Percentiles rank a stretch among this genome's conserved stretches.
Conservation (phyloP, 2,888 invertebrate species). For the Caradrina clavipalpis region DNA sequence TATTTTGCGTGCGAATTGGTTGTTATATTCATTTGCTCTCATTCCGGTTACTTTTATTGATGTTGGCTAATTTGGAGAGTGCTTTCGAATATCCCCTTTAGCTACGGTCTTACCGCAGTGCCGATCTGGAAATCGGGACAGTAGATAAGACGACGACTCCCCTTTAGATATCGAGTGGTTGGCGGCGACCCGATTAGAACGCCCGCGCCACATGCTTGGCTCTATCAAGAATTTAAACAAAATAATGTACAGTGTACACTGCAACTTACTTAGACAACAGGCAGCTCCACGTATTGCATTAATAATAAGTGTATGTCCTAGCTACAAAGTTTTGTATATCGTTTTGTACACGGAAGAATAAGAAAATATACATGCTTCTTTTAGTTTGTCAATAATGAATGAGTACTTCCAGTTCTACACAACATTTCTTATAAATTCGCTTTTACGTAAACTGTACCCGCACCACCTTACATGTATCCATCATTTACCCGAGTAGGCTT, state of each 20-base stretch:
- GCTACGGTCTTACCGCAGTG: slow-evolving; percentile 18
- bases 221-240: slow-evolving; percentile 8
- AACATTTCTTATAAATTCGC: not conserved
- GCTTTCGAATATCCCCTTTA: slow-evolving; percentile 32
- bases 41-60: slow-evolving; percentile 34
- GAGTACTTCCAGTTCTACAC: not conserved
- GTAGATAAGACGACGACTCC: slow-evolving; percentile 37
- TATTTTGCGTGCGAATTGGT: slow-evolving; percentile 37
- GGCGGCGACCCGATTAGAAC: slow-evolving; percentile 38
- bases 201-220: slow-evolving; percentile 1
- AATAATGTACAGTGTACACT: not conserved
- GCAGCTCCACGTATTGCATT: not conserved
- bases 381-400: not conserved
- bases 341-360: not conserved
- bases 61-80: slow-evolving; percentile 43
- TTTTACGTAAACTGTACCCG: not conserved
- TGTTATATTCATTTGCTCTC: slow-evolving; percentile 37
- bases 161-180: slow-evolving; percentile 43
- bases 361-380: not conserved
- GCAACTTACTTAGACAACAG: not conserved
- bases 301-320: not conserved
- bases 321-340: not conserved
- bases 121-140: slow-evolving; percentile 41
- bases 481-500: slow-evolving; percentile 12
- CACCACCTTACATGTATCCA: not conserved